A percentile compares a stretch with the other conserved stretches of the same genome.
phyloP scores from a whole-genome alignment of 2,888 invertebrate genomes.

The Frankliniella fusca region DNA sequence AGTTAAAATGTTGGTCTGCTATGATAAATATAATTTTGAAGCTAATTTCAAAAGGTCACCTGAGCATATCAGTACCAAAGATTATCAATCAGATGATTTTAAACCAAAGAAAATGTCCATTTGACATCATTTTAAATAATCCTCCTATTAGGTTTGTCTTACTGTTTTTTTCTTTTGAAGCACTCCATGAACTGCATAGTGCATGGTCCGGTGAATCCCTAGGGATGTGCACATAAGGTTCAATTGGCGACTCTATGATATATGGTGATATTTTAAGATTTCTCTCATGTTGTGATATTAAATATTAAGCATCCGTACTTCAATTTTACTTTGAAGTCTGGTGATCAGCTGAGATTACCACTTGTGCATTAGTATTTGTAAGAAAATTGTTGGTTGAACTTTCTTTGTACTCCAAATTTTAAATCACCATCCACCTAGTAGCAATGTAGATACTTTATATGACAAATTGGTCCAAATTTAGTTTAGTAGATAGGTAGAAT shows the following conservation, averaged over 20 bases:
- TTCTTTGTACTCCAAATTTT: conserved; percentile 1
- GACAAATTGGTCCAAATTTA: not conserved
- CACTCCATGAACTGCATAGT: not conserved
- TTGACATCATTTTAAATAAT: too few species aligned
- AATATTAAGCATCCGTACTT: not conserved
- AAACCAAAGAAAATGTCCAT: too few species aligned
- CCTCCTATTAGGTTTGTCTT: too few species aligned
- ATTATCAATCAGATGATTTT: too few species aligned
- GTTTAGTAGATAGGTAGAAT: not conserved
- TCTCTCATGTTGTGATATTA: conserved; percentile 18
- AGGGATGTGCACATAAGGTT: not conserved
- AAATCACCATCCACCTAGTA: conserved; percentile 4
- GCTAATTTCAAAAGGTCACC: too few species aligned
- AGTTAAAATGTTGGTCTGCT: too few species aligned
- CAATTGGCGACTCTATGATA: not conserved
- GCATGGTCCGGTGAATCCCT: too few species aligned
- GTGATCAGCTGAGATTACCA: too few species aligned
- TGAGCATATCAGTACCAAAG: too few species aligned
- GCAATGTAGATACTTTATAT: not conserved
- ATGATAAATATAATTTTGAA: too few species aligned
- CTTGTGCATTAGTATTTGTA: not conserved
- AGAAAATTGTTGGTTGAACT: not conserved
- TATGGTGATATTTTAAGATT: conserved; percentile 12
- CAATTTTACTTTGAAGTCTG: not conserved
- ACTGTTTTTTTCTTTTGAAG: not conserved